A percentile compares a stretch with the other conserved stretches of the same genome.
Evolutionary conservation across 1,140 invertebrate genomes (phyloP).

Genomic region (Metaphire vulgaris): DNA sequence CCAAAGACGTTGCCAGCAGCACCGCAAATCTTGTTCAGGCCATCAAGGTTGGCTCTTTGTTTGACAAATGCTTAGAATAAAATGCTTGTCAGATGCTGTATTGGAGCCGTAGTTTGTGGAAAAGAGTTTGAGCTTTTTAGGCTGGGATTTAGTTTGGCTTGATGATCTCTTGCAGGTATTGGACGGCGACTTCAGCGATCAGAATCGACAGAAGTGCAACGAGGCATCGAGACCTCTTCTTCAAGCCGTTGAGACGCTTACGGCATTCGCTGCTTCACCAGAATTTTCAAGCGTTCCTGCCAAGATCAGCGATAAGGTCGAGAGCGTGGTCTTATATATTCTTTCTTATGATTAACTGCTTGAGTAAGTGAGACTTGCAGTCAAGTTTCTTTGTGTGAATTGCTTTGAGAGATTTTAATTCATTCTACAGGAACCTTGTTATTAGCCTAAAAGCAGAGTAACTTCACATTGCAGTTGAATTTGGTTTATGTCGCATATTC

Average conservation of each 20-base stretch:
- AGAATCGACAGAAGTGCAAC: constrained; percentile 68
- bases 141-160: no score
- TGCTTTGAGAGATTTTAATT: no score
- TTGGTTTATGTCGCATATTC: no score
- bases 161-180: constrained; percentile 56
- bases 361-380: no score
- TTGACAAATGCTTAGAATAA: constrained; percentile 6
- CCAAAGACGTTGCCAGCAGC: constrained; percentile 93
- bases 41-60: constrained; percentile 64
- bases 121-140: no score
- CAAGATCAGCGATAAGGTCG: constrained; percentile 68
- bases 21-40: constrained; percentile 89
- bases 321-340: not conserved
- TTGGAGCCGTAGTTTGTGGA: no score
- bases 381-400: no score
- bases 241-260: constrained; percentile 85
- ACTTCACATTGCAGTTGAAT: no score
- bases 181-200: constrained; percentile 71
- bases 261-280: constrained; percentile 82
- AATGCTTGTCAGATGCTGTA: no score
- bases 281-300: constrained; percentile 89
- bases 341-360: no score
- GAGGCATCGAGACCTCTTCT: constrained; percentile 76
- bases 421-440: no score
- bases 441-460: no score